Conservation (phyloP, 1,140 invertebrate genomes). For the Tenebrio molitor region DNA sequence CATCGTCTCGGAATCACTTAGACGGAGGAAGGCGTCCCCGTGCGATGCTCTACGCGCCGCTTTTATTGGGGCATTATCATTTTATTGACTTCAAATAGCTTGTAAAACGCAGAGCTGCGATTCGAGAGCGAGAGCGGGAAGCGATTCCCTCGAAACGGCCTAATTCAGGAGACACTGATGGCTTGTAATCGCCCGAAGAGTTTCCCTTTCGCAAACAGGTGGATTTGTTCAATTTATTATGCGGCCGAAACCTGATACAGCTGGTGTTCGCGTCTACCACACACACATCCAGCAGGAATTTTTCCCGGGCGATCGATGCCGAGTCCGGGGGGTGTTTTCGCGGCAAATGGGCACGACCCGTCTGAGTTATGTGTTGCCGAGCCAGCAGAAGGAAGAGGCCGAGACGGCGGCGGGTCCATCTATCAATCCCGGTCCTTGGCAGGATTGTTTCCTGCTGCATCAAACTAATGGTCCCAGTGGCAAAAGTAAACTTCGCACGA, state of each 20-base stretch:
- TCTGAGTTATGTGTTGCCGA: slow-evolving; percentile 59
- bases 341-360: slow-evolving; percentile 40
- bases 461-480: slow-evolving; percentile 67
- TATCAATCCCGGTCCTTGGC: slow-evolving; percentile 64
- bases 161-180: slow-evolving; percentile 68
- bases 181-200: slow-evolving; percentile 66
- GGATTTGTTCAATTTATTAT: slow-evolving; percentile 65
- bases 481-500: slow-evolving; percentile 66
- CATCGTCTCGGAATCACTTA: slow-evolving; percentile 66
- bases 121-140: slow-evolving; percentile 62
- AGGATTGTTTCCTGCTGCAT: slow-evolving; percentile 66
- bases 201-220: slow-evolving; percentile 65
- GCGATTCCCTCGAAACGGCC: slow-evolving; percentile 65
- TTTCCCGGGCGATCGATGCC: slow-evolving; percentile 32
- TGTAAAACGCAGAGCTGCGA: slow-evolving; percentile 66
- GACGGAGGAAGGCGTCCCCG: slow-evolving; percentile 56
- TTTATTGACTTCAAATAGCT: slow-evolving; percentile 69
- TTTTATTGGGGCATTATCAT: slow-evolving; percentile 69
- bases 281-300: slow-evolving; percentile 9
- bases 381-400: slow-evolving; percentile 58
- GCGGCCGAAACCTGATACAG: slow-evolving; percentile 50
- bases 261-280: slow-evolving; percentile 15
- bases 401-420: slow-evolving; percentile 55
- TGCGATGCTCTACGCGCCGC: slow-evolving; percentile 60
- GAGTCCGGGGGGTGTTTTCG: slow-evolving; percentile 7